Percentiles rank a stretch among this genome's conserved stretches.
Conservation (phyloP, 2,113 vertebrate species). For the Camelus dromedarius region DNA sequence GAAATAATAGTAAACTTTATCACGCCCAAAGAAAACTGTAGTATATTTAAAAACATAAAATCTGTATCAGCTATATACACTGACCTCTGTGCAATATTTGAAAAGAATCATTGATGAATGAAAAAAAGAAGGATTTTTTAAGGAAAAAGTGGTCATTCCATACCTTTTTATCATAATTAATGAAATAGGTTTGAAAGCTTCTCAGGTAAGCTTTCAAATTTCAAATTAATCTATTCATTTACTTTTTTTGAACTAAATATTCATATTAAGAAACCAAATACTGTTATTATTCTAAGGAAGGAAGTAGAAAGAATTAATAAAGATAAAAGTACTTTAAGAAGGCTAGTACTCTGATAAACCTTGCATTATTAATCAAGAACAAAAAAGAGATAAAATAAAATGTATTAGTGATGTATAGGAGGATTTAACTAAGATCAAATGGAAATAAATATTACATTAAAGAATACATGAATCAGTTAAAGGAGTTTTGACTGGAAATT, state of each 20-base stretch:
- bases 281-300: slow-evolving; percentile 36
- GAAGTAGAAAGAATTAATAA: slow-evolving; percentile 56
- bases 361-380: slow-evolving; percentile 36
- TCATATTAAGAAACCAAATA: slow-evolving; percentile 50
- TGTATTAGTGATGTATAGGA: slow-evolving; percentile 12
- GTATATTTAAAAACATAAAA: background rate
- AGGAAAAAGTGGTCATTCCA: background rate
- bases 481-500: background rate
- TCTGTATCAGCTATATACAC: background rate
- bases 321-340: slow-evolving; percentile 64
- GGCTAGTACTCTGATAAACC: background rate
- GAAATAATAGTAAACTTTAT: background rate
- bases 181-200: background rate
- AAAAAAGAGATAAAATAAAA: slow-evolving; percentile 57
- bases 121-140: background rate
- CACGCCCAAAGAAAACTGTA: background rate
- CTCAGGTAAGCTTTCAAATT: background rate
- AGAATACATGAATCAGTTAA: slow-evolving; percentile 23
- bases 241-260: slow-evolving; percentile 52
- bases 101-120: background rate
- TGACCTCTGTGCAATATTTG: background rate
- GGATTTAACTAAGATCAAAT: slow-evolving; percentile 55
- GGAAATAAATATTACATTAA: slow-evolving; percentile 53
- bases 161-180: slow-evolving; percentile 35
- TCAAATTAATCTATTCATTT: slow-evolving; percentile 56